Evolutionary conservation across 2,113 vertebrate species (phyloP).

Genomic region (Prunella himalayana): DNA sequence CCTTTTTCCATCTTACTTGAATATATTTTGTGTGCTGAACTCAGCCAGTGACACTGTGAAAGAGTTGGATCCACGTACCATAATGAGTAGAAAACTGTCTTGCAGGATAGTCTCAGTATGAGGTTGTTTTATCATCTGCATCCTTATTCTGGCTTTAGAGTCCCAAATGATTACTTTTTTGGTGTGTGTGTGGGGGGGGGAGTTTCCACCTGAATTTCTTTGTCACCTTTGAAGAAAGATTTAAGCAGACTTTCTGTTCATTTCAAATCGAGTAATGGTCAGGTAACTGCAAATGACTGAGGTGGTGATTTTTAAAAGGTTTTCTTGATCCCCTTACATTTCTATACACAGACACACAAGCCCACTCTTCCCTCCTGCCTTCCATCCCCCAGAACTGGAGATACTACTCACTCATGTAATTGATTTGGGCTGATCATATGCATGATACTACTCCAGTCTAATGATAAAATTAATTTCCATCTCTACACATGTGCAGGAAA

Average conservation of each 20-base stretch:
- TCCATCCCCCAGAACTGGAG: background rate
- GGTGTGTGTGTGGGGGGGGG: accelerated
- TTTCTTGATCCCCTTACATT: background rate
- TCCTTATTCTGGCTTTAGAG: background rate
- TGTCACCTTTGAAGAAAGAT: background rate
- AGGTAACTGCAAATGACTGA: background rate
- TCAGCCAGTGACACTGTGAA: background rate
- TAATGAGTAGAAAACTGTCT: background rate
- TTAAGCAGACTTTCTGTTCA: background rate
- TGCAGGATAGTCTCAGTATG: background rate
- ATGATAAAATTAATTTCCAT: background rate
- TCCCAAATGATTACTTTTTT: background rate
- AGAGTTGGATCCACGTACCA: background rate
- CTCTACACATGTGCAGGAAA: background rate
- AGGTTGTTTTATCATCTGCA: background rate
- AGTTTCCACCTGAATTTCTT: background rate
- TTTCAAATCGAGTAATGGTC: background rate
- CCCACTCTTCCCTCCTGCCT: background rate
- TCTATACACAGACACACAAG: background rate
- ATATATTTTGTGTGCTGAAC: background rate
- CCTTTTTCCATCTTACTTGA: background rate
- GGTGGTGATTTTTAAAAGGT: background rate
- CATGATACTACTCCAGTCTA: background rate
- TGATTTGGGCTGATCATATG: background rate
- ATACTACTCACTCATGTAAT: background rate